These are phyloP conservation scores for Threskiornis aethiopicus DNA, from an alignment of 2,797 vertebrate genomes.

Conservation along the genomic window DNA sequence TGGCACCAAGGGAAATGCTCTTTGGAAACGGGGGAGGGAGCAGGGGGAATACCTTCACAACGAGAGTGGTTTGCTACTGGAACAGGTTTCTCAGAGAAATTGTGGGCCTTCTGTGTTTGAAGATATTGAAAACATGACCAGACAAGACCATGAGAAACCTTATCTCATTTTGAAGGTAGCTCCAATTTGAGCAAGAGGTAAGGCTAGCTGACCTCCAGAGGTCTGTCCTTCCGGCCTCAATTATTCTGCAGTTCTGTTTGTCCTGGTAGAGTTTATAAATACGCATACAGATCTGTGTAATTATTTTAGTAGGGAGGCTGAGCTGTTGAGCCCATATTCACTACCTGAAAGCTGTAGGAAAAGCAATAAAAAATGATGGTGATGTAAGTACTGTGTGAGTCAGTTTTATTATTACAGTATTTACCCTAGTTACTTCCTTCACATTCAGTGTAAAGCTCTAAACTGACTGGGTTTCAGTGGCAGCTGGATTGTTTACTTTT, in stretches of 20 bases:
- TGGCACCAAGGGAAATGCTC: background rate
- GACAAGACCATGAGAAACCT: background rate
- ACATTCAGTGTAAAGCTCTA: background rate
- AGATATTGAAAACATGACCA: rapidly evolving
- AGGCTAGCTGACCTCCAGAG: background rate
- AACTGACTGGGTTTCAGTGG: background rate
- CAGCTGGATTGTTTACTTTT: slow-evolving; percentile 2
- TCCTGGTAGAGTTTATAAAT: background rate
- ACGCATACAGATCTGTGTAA: background rate
- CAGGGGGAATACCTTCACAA: background rate
- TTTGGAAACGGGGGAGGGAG: rapidly evolving
- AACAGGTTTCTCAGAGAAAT: background rate
- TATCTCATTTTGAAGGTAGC: background rate
- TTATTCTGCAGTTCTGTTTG: background rate
- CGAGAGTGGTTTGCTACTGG: background rate
- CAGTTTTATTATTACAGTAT: background rate
- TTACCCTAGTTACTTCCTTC: background rate
- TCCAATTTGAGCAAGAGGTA: background rate
- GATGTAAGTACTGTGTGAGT: background rate
- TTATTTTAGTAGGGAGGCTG: background rate
- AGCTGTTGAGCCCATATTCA: background rate
- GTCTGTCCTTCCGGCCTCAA: background rate
- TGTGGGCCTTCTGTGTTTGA: rapidly evolving
- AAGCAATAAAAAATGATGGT: background rate
- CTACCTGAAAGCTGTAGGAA: background rate